These are phyloP conservation scores for Gallinago stenura DNA, from an alignment of 2,797 vertebrate genomes.

Conservation along the genomic window DNA sequence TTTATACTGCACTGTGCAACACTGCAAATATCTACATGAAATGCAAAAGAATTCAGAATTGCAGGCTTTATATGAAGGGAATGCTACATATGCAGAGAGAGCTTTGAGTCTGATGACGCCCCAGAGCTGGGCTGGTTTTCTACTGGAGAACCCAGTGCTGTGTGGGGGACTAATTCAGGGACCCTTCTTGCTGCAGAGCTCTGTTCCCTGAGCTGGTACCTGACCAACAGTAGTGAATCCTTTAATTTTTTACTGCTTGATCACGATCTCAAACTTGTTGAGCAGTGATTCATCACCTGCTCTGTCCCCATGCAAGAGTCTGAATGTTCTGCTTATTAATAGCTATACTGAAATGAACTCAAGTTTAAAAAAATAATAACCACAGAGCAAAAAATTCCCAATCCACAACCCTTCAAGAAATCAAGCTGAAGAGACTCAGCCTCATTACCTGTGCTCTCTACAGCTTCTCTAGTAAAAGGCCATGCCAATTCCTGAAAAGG, in stretches of 20 bases:
- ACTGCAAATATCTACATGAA: background rate
- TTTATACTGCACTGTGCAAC: too few relatives aligned
- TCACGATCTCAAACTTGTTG: accelerated
- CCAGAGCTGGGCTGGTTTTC: background rate
- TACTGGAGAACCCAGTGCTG: background rate
- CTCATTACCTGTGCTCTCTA: background rate
- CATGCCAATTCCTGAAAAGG: background rate
- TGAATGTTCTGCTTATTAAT: background rate
- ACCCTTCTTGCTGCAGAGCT: background rate
- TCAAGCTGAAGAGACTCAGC: background rate
- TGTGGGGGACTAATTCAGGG: background rate
- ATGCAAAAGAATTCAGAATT: background rate
- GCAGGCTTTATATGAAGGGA: accelerated
- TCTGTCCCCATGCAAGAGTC: background rate
- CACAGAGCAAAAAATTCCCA: background rate
- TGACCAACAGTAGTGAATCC: background rate
- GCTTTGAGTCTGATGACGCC: background rate
- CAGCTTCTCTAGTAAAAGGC: background rate
- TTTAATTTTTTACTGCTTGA: background rate
- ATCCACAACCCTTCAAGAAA: background rate
- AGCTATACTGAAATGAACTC: background rate
- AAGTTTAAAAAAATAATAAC: background rate
- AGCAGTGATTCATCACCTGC: background rate
- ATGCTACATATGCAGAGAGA: accelerated
- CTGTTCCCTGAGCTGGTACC: background rate